Evolutionary conservation across 2,797 vertebrate species (phyloP), one percentile per base, ranked within the genome.

Genomic region (Ctenochaetus hawaiiensis): DNA sequence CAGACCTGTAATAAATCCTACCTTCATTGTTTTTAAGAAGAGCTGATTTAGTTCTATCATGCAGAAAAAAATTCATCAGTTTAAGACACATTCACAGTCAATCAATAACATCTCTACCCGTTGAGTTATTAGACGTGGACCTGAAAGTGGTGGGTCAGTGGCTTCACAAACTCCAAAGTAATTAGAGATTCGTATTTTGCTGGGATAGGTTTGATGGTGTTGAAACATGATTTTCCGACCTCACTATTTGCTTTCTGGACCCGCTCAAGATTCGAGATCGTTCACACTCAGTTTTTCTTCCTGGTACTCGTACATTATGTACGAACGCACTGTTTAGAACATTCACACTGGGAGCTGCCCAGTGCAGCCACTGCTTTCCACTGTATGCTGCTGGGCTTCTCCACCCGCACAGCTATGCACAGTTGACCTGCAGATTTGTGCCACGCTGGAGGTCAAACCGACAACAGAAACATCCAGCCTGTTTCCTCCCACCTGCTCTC

Each of bases 151-250:
- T 39, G 43, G 83, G 49, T 65, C 52, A 64, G 72, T 52, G 59
- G n/a, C 47, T 66, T 66, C 18, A 37, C n/a, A 41, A 66, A 58
- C 62, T 63, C 30, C 20, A 4, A 37, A 86, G 74, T 82, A 67
- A 87, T 84, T 80, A 59, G 87, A 91, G 88, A 87, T 89, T 72
- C 78, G 89, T 91, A 91, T 91, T 93, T 93, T 87, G 77, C 89
- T 85, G 76, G 85, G 86, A 83, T 75, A 52, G 23, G 67, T 89
- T 85, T 81, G 63, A 77, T 80, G 73, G 67, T 72, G 81, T 88
- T 83, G 83, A 78, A 91, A 93, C 72, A 78, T 75, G 86, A 77
- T 88, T 92, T 92, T 93, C 90, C 80, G 77, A 83, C 85, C 74
- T 64, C 56, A 66, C 81, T 72, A 80, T 92, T 91, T 91, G 86